Evolutionary conservation across 2,113 vertebrate species (phyloP), one percentile per base, ranked within the genome.

Genomic region (Varanus salvator): DNA sequence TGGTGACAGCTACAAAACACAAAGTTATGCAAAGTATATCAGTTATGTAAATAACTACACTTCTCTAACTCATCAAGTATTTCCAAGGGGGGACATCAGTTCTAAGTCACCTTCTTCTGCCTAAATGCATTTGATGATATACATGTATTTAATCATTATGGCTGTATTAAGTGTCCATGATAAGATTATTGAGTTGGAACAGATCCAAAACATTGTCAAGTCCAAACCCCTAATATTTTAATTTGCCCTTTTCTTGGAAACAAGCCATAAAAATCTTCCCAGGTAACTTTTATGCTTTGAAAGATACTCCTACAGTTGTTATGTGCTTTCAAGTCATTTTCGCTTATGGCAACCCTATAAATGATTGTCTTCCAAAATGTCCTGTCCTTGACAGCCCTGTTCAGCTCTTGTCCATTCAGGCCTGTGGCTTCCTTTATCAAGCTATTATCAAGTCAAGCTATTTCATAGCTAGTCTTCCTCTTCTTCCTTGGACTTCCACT

Each of bases 51-150:
- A 78, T 44, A 50, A 38, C 57, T 38, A 78, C 14, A 44, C 52
- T 38, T 60, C 31, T 75, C 85, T 60, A 44, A 54, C 85, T 23
- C 75, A 87, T 87, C 86, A 87, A 68, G 9, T 44, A 87, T 87
- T 68, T 87, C 27, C 38, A 78, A 78, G 86, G 74, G 74, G 57
- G 75, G 25, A 66, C 72, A 66, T 84, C 87, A 75, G 38, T 89
- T 84, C 71, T 84, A 89, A 84, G 80, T 89, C 88, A 84, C 88
- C 81, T 89, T 89, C 57, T 44, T 68, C 57, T 77, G 31, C 31
- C 52, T 68, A 84, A 77, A 89, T 77, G 48, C 23, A 84, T 84
- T 76, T 48, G 6, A 52, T 66, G 44, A 76, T 75, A 84, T 89
- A 77, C 31, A 68, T 84, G 57, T n/a, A 77, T 84, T 89, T 77